Conservation (phyloP, 2,797 vertebrate genomes). For the Emys orbicularis region DNA sequence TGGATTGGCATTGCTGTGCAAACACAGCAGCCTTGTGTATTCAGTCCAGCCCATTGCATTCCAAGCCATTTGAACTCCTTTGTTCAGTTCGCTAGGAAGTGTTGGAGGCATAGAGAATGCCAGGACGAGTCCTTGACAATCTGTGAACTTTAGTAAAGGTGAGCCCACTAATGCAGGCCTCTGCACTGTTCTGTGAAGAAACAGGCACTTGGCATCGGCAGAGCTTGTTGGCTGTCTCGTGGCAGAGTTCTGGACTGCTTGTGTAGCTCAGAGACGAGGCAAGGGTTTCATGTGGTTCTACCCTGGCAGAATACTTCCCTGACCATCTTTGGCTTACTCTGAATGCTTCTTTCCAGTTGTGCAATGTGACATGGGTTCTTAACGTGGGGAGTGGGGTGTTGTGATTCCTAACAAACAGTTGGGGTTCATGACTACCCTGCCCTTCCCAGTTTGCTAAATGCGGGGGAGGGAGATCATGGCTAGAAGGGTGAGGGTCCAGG, state of each 20-base stretch:
- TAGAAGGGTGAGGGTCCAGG: background rate
- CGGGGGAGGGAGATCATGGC: background rate
- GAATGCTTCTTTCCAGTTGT: background rate
- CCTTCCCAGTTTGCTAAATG: too few species aligned
- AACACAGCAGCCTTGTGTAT: background rate
- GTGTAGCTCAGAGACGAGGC: background rate
- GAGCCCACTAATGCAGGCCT: background rate
- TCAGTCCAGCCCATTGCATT: background rate
- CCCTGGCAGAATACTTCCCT: background rate
- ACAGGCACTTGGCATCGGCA: background rate
- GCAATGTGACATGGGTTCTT: background rate
- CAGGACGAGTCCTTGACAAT: background rate
- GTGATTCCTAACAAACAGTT: too few species aligned
- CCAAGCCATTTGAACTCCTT: background rate
- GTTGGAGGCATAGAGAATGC: background rate
- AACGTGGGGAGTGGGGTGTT: background rate
- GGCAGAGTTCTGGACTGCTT: too few species aligned
- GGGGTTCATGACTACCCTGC: background rate
- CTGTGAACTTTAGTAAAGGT: too few species aligned
- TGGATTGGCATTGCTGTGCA: background rate
- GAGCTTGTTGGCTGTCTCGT: background rate
- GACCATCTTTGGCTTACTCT: background rate
- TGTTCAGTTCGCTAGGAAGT: background rate
- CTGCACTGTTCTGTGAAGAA: background rate
- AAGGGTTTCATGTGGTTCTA: background rate